Base-by-base conservation (phyloP, 2,888 invertebrate genomes). In the Drosophila flavopinicola region DNA sequence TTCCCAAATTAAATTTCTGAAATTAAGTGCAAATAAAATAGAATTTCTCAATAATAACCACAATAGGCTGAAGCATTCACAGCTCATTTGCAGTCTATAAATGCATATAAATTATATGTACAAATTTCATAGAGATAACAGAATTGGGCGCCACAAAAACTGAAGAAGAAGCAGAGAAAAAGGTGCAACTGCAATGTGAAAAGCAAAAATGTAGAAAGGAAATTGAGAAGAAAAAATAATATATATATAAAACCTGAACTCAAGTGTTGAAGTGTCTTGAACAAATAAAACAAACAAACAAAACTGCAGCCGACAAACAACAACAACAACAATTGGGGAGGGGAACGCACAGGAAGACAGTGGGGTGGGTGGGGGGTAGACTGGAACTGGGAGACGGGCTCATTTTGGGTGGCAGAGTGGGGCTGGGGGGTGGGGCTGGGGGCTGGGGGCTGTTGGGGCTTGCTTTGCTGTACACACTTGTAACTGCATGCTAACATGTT, bases 401-500 rank as follows among this genome's bases (percentile, higher is more conserved):
- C n/a, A n/a, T n/a, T n/a, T n/a, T 52, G 48, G 32, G 32, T 57
- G 39, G 35, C 35, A 17, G 42, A 15, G 38, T 33, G 39, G 10
- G 6, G 20, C 17, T 42, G 33, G 29, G 15, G 24, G 7, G 7
- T 11, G 13, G n/a, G 47, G n/a, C 32, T 20, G 15, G 17, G 15
- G 33, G 39, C 35, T 35, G 0, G 5, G 7, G 6, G 30, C n/a
- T n/a, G n/a, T n/a, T n/a, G 17, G 17, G n/a, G 37, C 9, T 5
- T 6, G 38, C 44, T 35, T 17, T 23, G 66, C 39, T 51, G 17
- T 57, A 52, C 58, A 80, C 84, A 80, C 79, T 77, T 80, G 79
- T 79, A 80, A 72, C 66, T 72, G 67, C 84, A 77, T 70, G 84
- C 84, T 83, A 83, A 84, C 84, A 80, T 84, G 78, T 75, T 77